Percentiles rank a stretch among this genome's conserved stretches.
phyloP scores from a whole-genome alignment of 1,140 invertebrate species.

The Drosophila paulistorum region DNA sequence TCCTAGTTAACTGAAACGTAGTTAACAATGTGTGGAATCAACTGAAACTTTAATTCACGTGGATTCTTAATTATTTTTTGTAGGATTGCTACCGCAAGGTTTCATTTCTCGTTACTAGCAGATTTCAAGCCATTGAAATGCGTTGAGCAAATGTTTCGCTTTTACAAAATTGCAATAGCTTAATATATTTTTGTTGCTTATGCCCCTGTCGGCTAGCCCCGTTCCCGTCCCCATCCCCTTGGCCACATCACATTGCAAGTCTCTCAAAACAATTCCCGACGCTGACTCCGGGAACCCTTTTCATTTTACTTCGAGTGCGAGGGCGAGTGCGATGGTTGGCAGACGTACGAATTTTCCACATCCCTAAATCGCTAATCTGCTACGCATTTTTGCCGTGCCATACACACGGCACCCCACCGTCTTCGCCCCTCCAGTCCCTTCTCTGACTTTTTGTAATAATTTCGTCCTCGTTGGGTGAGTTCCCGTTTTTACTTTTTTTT shows the following conservation, averaged over 20 bases:
- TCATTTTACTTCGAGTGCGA: slow-evolving; percentile 17
- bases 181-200: neutral
- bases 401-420: neutral
- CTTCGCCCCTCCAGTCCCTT: slow-evolving; percentile 4
- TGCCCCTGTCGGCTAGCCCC: neutral
- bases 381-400: slow-evolving; percentile 76
- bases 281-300: slow-evolving; percentile 50
- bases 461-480: slow-evolving; percentile 38
- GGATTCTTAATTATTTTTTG: no score
- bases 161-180: slow-evolving; percentile 14
- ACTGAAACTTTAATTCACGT: no score
- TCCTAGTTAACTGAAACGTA: no score
- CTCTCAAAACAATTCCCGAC: slow-evolving; percentile 50
- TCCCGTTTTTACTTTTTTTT: slow-evolving; percentile 1
- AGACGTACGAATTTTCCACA: slow-evolving; percentile 80
- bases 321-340: slow-evolving; percentile 31
- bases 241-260: slow-evolving; percentile 33
- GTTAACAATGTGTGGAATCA: no score
- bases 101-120: neutral
- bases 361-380: slow-evolving; percentile 81
- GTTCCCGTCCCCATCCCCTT: no score
- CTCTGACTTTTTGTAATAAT: slow-evolving; percentile 64
- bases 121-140: slow-evolving; percentile 10
- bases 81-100: no score
- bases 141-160: slow-evolving; percentile 6